phyloP scores from a whole-genome alignment of 2,888 invertebrate genomes.

The Ophraella communa region DNA sequence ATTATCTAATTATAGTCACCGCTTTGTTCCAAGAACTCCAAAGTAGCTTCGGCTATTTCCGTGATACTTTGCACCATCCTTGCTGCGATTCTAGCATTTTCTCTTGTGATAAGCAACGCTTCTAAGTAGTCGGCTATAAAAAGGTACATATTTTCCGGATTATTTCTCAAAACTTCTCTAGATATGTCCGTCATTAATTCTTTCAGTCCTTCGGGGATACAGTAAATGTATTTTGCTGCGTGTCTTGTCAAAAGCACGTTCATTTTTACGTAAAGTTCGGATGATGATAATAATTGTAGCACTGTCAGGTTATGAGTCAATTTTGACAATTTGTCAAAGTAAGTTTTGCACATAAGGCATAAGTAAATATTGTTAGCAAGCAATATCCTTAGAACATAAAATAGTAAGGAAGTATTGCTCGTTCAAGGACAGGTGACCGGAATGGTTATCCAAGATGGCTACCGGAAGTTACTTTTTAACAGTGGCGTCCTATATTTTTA shows the following conservation, averaged over 20 bases:
- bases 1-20: constrained; percentile 37
- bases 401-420: too few species aligned
- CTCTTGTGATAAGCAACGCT: constrained; percentile 69
- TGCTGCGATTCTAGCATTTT: constrained; percentile 62
- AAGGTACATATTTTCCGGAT: constrained; percentile 68
- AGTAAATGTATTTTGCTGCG: constrained; percentile 61
- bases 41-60: constrained; percentile 52
- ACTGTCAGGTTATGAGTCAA: neutral
- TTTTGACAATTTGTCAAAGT: too few species aligned
- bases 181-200: constrained; percentile 77
- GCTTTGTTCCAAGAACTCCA: constrained; percentile 49
- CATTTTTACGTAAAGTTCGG: constrained; percentile 43
- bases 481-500: too few species aligned
- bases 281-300: neutral
- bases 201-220: constrained; percentile 70
- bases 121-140: constrained; percentile 76
- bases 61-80: constrained; percentile 54
- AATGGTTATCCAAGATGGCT: too few species aligned
- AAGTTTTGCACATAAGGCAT: too few species aligned
- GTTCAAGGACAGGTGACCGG: too few species aligned
- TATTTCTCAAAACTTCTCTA: constrained; percentile 73
- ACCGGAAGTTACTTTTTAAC: too few species aligned
- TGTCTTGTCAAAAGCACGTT: constrained; percentile 56
- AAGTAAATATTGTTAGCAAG: too few species aligned
- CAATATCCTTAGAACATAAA: too few species aligned